Conservation (phyloP, 2,888 invertebrate genomes). For the Pterobdella sp. region DNA sequence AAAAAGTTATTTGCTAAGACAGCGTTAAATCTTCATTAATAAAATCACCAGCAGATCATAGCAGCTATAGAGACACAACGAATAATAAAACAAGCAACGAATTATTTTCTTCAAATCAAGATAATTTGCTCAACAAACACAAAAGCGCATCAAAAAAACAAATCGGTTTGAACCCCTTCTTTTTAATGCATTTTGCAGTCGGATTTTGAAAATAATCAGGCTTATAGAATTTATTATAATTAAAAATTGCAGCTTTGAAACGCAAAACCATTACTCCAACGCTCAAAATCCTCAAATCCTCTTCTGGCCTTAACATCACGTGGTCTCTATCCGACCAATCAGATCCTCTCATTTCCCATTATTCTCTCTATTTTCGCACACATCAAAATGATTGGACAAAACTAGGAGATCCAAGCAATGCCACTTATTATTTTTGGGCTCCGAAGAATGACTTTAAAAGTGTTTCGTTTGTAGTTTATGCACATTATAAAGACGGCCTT, state of each 20-base stretch:
- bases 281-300: neutral
- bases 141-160: too few relatives aligned
- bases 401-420: neutral
- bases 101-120: too few relatives aligned
- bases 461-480: constrained; percentile 6
- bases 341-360: neutral
- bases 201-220: too few relatives aligned
- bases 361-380: neutral
- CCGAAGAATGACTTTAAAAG: neutral
- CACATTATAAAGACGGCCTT: neutral
- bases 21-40: too few relatives aligned
- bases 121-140: too few relatives aligned
- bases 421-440: neutral
- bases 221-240: neutral
- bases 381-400: neutral
- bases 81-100: too few relatives aligned
- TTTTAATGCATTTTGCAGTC: too few relatives aligned
- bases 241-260: neutral
- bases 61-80: too few relatives aligned
- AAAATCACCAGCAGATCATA: too few relatives aligned
- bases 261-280: neutral
- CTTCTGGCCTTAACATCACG: neutral
- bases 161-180: too few relatives aligned
- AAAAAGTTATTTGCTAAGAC: too few relatives aligned
- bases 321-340: neutral